Conservation (phyloP, 2,888 invertebrate genomes). For the Ectemnius lituratus region DNA sequence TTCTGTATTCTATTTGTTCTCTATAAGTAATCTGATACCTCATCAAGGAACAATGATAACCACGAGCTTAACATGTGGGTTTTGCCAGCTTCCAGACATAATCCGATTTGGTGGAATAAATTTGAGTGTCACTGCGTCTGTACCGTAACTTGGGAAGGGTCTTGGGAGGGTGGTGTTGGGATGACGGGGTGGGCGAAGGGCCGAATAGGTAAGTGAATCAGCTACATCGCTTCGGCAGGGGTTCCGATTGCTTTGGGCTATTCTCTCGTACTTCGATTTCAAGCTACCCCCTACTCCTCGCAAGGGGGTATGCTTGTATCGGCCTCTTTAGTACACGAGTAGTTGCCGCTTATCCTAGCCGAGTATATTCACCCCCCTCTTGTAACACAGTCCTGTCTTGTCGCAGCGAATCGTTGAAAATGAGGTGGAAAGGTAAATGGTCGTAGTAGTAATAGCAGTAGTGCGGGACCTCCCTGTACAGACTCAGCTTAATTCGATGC, state of each 20-base stretch:
- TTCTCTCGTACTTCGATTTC: conserved; percentile 60
- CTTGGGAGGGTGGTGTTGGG: conserved; percentile 28
- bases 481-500: conserved; percentile 6
- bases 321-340: background rate
- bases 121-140: conserved; percentile 55
- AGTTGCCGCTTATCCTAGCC: conserved; percentile 43
- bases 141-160: conserved; percentile 52
- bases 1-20: no score
- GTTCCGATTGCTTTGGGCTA: conserved; percentile 70
- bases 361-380: conserved; percentile 25
- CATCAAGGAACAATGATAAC: no score
- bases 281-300: conserved; percentile 20
- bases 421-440: conserved; percentile 27
- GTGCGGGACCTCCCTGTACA: background rate
- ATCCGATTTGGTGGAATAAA: conserved; percentile 27
- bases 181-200: conserved; percentile 41
- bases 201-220: conserved; percentile 71
- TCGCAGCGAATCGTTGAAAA: conserved; percentile 34
- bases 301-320: background rate
- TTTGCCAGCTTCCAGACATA: background rate
- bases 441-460: conserved; percentile 4
- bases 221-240: conserved; percentile 67
- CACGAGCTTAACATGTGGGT: no score
- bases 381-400: conserved; percentile 26
- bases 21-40: no score